Conservation (phyloP, 2,797 vertebrate species). For the Mastacembelus armatus region DNA sequence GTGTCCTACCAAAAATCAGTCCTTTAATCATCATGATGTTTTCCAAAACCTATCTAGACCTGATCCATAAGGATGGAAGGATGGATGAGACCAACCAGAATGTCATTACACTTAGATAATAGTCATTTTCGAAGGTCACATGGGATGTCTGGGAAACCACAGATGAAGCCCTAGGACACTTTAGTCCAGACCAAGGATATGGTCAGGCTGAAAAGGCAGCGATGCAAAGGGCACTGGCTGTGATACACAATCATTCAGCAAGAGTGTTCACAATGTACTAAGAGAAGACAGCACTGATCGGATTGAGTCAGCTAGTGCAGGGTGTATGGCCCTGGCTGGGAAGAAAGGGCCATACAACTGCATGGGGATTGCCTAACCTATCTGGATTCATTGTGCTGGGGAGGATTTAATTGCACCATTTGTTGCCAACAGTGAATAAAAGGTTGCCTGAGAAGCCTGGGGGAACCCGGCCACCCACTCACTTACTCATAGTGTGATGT, state of each 20-base stretch:
- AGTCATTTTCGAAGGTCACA: too few relatives aligned
- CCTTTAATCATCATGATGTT: too few relatives aligned
- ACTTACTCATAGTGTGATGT: constrained; percentile 46
- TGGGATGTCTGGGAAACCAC: not conserved
- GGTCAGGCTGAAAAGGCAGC: not conserved
- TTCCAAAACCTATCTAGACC: too few relatives aligned
- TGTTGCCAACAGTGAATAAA: constrained; percentile 37
- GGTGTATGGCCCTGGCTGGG: not conserved
- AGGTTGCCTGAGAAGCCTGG: constrained; percentile 37
- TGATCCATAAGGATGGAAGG: too few relatives aligned
- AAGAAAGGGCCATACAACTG: constrained; percentile 7
- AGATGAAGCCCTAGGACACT: not conserved
- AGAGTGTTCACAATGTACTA: constrained; percentile 18
- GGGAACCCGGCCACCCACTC: constrained; percentile 46
- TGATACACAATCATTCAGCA: not conserved
- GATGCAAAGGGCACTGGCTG: not conserved
- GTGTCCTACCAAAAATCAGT: too few relatives aligned
- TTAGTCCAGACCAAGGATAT: not conserved
- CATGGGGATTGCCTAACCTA: constrained; percentile 27
- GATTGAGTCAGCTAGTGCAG: constrained; percentile 45
- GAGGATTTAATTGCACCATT: constrained; percentile 56
- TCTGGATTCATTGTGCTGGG: constrained; percentile 12
- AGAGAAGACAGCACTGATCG: constrained; percentile 18
- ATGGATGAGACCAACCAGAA: too few relatives aligned
- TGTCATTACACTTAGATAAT: too few relatives aligned